These are phyloP conservation scores for Riparia riparia DNA, from an alignment of 2,113 vertebrate species.

Conservation along the genomic window DNA sequence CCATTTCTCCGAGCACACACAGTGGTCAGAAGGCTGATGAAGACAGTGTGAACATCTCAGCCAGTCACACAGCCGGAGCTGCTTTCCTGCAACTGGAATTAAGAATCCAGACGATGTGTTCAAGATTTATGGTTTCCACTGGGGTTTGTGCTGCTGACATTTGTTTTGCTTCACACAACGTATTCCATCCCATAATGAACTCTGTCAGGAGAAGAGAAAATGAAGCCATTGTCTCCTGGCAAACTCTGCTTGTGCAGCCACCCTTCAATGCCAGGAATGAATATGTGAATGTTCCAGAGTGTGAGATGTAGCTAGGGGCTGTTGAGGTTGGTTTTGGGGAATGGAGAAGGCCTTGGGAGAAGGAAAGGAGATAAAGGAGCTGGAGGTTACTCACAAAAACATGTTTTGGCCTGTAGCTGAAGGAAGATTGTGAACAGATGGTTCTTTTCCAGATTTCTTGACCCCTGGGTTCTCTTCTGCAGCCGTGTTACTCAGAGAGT, in stretches of 20 bases:
- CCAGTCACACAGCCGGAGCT: not conserved
- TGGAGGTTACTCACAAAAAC: not conserved
- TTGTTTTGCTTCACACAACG: not conserved
- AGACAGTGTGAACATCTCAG: not conserved
- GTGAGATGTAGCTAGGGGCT: not conserved
- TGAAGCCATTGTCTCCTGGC: conserved; percentile 20
- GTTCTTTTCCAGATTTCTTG: not conserved
- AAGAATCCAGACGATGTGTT: not conserved
- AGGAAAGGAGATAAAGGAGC: not conserved
- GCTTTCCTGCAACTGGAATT: not conserved
- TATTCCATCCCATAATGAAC: not conserved
- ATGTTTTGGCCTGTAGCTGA: not conserved
- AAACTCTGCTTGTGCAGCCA: not conserved
- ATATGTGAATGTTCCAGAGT: not conserved
- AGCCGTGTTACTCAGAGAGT: not conserved
- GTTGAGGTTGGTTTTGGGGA: not conserved
- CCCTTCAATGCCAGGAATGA: not conserved
- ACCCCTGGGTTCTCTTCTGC: not conserved
- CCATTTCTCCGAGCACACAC: not conserved
- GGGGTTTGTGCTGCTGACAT: not conserved
- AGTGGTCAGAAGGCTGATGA: not conserved
- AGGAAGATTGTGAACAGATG: not conserved
- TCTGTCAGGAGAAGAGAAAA: conserved; percentile 8
- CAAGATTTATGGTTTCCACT: not conserved
- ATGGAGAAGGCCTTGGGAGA: not conserved